Evolutionary conservation across 1,140 invertebrate genomes (phyloP).

Genomic region (Microplitis demolitor): DNA sequence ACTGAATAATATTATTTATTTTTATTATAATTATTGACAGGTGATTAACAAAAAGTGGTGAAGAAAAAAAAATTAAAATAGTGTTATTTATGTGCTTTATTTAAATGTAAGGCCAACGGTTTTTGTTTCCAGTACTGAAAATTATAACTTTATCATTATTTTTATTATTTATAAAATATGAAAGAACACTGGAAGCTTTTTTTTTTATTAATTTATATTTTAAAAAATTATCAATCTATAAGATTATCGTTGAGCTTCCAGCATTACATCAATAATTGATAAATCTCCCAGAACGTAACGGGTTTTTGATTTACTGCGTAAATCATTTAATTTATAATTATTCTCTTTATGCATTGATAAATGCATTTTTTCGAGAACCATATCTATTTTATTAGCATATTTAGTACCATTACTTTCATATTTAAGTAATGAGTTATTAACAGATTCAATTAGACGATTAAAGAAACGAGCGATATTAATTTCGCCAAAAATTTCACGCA

Average conservation of each 20-base stretch:
- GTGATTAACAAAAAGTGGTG: no score
- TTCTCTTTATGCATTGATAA: slow-evolving; percentile 31
- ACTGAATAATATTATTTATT: no score
- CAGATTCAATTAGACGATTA: slow-evolving; percentile 57
- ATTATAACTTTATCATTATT: no score
- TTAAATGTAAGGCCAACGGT: no score
- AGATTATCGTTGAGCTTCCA: slow-evolving; percentile 25
- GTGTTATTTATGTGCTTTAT: no score
- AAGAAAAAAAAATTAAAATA: no score
- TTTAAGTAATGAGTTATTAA: slow-evolving; percentile 42
- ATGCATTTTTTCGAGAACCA: slow-evolving; percentile 58
- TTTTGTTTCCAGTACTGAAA: no score
- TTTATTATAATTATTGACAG: no score
- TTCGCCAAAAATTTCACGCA: slow-evolving; percentile 58
- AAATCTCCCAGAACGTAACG: slow-evolving; percentile 42
- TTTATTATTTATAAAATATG: no score
- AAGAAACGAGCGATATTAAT: slow-evolving; percentile 64
- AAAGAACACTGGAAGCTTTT: neutral
- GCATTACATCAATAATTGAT: slow-evolving; percentile 49
- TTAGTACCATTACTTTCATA: slow-evolving; percentile 53
- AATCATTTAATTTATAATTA: slow-evolving; percentile 7
- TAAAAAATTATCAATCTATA: neutral
- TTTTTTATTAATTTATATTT: neutral
- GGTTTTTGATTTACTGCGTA: slow-evolving; percentile 23
- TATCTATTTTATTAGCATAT: slow-evolving; percentile 61